phyloP scores from a whole-genome alignment of 2,888 invertebrate genomes.

The Meloe dianella region DNA sequence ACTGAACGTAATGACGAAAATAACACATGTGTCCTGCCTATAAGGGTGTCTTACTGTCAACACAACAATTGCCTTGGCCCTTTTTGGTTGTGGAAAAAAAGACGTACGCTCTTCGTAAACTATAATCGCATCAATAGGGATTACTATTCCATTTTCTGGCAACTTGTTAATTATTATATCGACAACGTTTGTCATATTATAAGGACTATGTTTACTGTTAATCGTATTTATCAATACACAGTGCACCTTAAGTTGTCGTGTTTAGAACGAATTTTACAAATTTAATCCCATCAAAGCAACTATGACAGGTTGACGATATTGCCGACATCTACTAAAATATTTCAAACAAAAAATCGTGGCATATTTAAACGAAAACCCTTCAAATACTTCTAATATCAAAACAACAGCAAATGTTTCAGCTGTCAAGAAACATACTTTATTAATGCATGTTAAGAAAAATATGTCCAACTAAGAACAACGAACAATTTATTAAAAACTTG shows the following conservation, averaged over 20 bases:
- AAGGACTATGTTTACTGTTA: constrained; percentile 37
- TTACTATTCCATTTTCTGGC: constrained; percentile 41
- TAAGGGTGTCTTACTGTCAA: constrained; percentile 60
- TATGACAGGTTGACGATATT: constrained; percentile 22
- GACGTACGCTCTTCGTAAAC: constrained; percentile 46
- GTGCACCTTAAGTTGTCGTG: constrained; percentile 37
- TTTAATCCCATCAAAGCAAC: constrained; percentile 33
- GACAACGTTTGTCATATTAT: constrained; percentile 31
- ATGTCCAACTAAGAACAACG: neutral
- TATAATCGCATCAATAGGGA: constrained; percentile 56
- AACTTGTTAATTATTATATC: constrained; percentile 44
- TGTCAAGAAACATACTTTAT: neutral
- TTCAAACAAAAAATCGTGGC: neutral
- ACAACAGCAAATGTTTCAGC: neutral
- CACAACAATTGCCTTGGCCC: constrained; percentile 53
- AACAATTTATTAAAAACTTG: neutral
- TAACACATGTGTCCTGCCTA: constrained; percentile 60
- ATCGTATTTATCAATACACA: constrained; percentile 38
- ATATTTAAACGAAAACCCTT: neutral
- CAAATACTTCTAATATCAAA: neutral
- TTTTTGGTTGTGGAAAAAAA: constrained; percentile 50
- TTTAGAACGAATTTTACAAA: constrained; percentile 35
- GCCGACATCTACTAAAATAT: neutral
- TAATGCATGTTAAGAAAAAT: neutral
- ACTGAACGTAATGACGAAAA: constrained; percentile 59